Evolutionary conservation across 2,888 invertebrate genomes (phyloP).

Genomic region (Mesodorylaimus sp.): DNA sequence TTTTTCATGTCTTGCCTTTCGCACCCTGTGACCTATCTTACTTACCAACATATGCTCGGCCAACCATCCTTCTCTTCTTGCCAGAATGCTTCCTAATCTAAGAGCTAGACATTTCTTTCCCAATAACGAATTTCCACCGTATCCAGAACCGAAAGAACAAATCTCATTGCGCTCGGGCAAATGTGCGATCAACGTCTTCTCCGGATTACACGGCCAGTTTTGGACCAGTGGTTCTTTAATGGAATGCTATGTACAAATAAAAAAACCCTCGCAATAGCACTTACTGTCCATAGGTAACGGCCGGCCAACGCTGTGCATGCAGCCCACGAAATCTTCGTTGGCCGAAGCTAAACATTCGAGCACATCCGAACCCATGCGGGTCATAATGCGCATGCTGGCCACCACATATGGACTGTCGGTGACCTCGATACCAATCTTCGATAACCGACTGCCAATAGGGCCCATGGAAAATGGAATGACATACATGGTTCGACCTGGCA

Average conservation of each 20-base stretch:
- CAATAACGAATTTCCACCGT: constrained; percentile 82
- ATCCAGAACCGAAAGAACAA: constrained; percentile 71
- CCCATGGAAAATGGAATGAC: constrained; percentile 95
- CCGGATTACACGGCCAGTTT: constrained; percentile 84
- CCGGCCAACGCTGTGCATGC: constrained; percentile 72
- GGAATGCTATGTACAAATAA: background rate
- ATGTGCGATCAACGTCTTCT: constrained; percentile 71
- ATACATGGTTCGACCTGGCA: constrained; percentile 65
- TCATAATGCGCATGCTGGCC: constrained; percentile 90
- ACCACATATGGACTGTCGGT: constrained; percentile 91
- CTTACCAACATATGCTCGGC: constrained; percentile 86
- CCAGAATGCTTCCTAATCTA: constrained; percentile 76
- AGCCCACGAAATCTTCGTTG: constrained; percentile 55
- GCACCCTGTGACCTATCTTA: background rate
- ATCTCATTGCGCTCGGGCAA: constrained; percentile 59
- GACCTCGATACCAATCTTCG: constrained; percentile 79
- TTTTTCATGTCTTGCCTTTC: too few species aligned
- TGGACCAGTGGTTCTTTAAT: constrained; percentile 32
- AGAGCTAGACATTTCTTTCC: constrained; percentile 94
- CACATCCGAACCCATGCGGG: constrained; percentile 57
- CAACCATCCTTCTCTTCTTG: constrained; percentile 77
- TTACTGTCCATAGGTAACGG: constrained; percentile 38
- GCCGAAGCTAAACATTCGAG: constrained; percentile 34
- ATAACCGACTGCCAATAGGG: constrained; percentile 71
- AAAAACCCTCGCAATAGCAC: background rate